phyloP scores from a whole-genome alignment of 2,113 vertebrate genomes.

The Aptenodytes forsteri region DNA sequence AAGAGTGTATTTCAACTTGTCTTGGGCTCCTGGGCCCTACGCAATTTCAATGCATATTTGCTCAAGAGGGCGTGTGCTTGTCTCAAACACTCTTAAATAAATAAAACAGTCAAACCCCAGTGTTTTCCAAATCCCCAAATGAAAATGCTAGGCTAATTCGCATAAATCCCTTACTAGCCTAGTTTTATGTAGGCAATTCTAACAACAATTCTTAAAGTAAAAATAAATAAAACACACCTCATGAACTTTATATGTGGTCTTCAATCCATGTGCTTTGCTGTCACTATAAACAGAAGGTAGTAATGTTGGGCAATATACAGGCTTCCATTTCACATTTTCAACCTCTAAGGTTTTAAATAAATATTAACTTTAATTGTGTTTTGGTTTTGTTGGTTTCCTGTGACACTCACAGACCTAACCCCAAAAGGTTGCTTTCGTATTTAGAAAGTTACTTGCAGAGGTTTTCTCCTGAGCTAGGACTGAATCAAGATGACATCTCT shows the following conservation, averaged over 20 bases:
- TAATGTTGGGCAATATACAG: not conserved
- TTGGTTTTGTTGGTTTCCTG: not conserved
- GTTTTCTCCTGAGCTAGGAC: not conserved
- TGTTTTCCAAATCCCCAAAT: not conserved
- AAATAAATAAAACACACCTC: slow-evolving; percentile 5
- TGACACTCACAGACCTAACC: not conserved
- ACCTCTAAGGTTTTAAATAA: not conserved
- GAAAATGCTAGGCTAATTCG: not conserved
- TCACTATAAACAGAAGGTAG: not conserved
- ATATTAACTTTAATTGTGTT: not conserved
- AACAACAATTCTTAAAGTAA: not conserved
- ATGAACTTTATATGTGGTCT: not conserved
- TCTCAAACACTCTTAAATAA: not conserved
- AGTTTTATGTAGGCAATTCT: not conserved
- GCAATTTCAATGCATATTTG: not conserved
- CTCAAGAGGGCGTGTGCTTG: not conserved
- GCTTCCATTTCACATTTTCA: not conserved
- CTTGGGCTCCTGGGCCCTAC: not conserved
- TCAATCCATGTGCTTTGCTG: not conserved
- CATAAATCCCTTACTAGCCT: not conserved
- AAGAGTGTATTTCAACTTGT: not conserved
- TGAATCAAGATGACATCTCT: not conserved
- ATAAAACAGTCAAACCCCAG: not conserved
- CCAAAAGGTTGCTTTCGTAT: not conserved
- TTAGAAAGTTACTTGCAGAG: not conserved